phyloP scores from a whole-genome alignment of 2,888 invertebrate genomes.

The Lypha dubia region DNA sequence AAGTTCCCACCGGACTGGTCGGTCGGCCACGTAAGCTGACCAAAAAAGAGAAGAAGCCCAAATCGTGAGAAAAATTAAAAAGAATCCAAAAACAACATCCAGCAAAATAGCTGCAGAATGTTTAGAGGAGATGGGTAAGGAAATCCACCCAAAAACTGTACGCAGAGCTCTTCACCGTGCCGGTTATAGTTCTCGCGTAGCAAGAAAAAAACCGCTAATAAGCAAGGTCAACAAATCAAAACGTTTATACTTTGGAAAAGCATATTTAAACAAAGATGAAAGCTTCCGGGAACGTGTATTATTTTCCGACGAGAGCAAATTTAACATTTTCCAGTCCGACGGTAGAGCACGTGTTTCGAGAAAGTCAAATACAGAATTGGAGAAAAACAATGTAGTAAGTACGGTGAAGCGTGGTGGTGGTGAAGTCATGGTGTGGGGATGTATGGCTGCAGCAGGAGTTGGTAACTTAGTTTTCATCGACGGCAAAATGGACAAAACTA shows the following conservation, averaged over 20 bases:
- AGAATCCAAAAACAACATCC: conserved; percentile 19
- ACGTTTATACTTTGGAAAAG: conserved; percentile 8
- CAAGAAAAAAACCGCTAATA: conserved; percentile 17
- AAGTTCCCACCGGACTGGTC: not conserved
- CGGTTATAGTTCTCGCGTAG: conserved; percentile 11
- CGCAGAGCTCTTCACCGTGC: not conserved
- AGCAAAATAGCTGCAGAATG: conserved; percentile 6
- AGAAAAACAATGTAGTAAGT: no score
- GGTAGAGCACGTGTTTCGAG: no score
- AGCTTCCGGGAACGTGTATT: not conserved
- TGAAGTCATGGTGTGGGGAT: no score
- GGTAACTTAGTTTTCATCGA: no score
- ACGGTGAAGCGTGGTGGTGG: no score
- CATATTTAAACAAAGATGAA: not conserved
- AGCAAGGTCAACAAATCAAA: conserved; percentile 27
- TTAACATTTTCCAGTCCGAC: no score
- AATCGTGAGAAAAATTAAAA: conserved; percentile 26
- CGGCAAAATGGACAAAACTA: no score
- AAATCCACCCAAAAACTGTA: not conserved
- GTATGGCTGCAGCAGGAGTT: no score
- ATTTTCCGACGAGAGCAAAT: no score
- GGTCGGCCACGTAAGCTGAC: conserved; percentile 13
- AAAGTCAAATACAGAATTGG: no score
- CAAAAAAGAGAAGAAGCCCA: conserved; percentile 14
- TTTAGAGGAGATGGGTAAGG: not conserved